phyloP scores from a whole-genome alignment of 2,113 vertebrate species.

The Sinocyclocheilus grahami region DNA sequence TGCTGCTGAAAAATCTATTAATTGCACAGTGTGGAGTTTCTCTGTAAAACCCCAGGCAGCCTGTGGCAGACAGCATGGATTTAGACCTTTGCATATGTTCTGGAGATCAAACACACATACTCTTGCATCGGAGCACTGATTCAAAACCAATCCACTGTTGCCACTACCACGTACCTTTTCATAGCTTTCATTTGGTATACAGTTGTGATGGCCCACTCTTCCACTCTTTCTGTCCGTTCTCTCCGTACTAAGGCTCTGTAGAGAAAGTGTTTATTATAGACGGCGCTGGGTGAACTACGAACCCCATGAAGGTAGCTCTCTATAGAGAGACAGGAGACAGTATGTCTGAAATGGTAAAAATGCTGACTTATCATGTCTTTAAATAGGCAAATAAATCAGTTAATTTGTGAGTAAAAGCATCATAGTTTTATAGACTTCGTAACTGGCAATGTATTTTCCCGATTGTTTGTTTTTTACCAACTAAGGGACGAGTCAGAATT shows the following conservation, averaged over 20 bases:
- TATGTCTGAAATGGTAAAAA: neutral
- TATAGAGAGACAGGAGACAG: neutral
- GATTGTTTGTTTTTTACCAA: neutral
- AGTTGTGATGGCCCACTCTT: conserved; percentile 53
- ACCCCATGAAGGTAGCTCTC: neutral
- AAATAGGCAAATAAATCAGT: neutral
- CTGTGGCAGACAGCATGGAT: conserved; percentile 7
- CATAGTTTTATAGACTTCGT: neutral
- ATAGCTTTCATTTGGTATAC: conserved; percentile 49
- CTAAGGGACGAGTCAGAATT: neutral
- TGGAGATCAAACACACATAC: conserved; percentile 24
- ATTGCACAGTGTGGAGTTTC: conserved; percentile 34
- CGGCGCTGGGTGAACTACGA: neutral
- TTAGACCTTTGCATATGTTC: conserved; percentile 4
- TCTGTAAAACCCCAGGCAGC: conserved; percentile 24
- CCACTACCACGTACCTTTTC: conserved; percentile 42
- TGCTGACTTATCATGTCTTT: neutral
- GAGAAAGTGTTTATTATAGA: conserved; percentile 27
- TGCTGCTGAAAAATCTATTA: conserved; percentile 42
- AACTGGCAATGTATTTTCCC: neutral
- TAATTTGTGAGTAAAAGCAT: neutral
- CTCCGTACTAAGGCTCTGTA: conserved; percentile 40
- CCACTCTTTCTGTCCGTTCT: conserved; percentile 32
- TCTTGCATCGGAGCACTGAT: neutral
- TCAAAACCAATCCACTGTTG: neutral